Conservation (phyloP, 2,797 vertebrate species). For the Lagocephalus sceleratus region DNA sequence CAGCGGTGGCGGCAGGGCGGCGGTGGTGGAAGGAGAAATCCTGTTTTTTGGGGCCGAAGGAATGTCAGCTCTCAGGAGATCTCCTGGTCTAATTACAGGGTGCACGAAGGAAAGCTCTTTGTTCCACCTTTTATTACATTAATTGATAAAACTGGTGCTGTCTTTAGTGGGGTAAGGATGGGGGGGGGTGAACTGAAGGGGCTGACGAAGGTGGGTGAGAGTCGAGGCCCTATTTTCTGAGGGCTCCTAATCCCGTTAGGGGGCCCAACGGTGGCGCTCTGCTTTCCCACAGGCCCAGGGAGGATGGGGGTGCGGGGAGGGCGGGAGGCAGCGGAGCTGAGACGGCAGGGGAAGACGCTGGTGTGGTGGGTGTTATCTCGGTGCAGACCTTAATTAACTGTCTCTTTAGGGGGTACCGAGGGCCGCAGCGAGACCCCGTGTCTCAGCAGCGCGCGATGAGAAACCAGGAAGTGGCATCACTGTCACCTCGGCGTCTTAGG, state of each 20-base stretch:
- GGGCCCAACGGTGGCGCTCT: conserved; percentile 44
- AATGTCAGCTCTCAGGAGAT: conserved; percentile 74
- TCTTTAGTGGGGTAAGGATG: conserved; percentile 35
- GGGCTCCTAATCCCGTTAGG: conserved; percentile 76
- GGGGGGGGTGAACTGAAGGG: conserved; percentile 26
- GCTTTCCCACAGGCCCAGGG: conserved; percentile 52
- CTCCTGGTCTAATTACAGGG: conserved; percentile 78
- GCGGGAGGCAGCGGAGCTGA: neutral
- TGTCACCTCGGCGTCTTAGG: conserved; percentile 41
- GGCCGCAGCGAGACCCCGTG: conserved; percentile 62
- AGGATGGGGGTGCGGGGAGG: conserved; percentile 24
- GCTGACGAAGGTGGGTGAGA: conserved; percentile 64
- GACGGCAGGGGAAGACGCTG: conserved; percentile 26
- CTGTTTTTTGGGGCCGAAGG: conserved; percentile 68
- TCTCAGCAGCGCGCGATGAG: conserved; percentile 47
- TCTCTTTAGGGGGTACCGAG: conserved; percentile 65
- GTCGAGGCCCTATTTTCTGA: conserved; percentile 63
- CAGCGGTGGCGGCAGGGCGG: conserved; percentile 31
- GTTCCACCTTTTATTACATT: conserved; percentile 82
- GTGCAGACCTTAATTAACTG: conserved; percentile 70
- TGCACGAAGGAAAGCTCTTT: conserved; percentile 75
- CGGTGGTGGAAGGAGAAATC: conserved; percentile 29
- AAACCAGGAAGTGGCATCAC: conserved; percentile 62
- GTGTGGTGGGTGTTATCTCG: conserved; percentile 48
- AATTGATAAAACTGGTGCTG: conserved; percentile 78